Percentiles rank a stretch among this genome's conserved stretches.
These are phyloP conservation scores for Andrena trimmerana DNA, from an alignment of 2,888 invertebrate species.

Conservation along the genomic window DNA sequence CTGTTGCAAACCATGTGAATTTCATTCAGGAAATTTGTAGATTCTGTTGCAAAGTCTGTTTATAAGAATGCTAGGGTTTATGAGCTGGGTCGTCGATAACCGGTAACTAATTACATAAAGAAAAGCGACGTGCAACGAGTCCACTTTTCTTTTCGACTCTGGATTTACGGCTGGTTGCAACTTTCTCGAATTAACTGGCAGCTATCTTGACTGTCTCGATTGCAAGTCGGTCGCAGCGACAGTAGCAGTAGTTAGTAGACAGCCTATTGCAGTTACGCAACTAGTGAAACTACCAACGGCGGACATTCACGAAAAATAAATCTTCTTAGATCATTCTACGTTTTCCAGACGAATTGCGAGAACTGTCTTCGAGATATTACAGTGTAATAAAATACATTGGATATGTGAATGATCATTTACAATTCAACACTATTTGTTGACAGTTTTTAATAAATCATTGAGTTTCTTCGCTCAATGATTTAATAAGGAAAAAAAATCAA, in stretches of 20 bases:
- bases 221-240: constrained; percentile 57
- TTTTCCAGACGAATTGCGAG: constrained; percentile 13
- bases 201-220: constrained; percentile 53
- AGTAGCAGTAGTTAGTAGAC: constrained; percentile 60
- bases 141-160: constrained; percentile 39
- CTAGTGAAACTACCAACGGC: constrained; percentile 82
- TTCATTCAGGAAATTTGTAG: neutral
- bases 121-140: constrained; percentile 25
- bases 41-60: neutral
- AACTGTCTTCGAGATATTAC: neutral
- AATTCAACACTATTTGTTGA: neutral
- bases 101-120: constrained; percentile 32
- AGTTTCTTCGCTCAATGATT: too few species aligned
- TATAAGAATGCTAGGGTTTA: neutral
- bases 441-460: neutral
- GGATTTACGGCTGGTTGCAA: constrained; percentile 59
- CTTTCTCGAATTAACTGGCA: constrained; percentile 67
- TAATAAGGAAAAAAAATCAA: too few species aligned
- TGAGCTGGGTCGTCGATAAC: constrained; percentile 1
- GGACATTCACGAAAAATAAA: constrained; percentile 56
- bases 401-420: neutral
- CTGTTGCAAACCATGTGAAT: neutral
- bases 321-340: constrained; percentile 28
- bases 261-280: constrained; percentile 78
- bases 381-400: neutral